These are phyloP conservation scores for Hystrix cristata DNA, from an alignment of 2,113 vertebrate genomes.

Conservation along the genomic window DNA sequence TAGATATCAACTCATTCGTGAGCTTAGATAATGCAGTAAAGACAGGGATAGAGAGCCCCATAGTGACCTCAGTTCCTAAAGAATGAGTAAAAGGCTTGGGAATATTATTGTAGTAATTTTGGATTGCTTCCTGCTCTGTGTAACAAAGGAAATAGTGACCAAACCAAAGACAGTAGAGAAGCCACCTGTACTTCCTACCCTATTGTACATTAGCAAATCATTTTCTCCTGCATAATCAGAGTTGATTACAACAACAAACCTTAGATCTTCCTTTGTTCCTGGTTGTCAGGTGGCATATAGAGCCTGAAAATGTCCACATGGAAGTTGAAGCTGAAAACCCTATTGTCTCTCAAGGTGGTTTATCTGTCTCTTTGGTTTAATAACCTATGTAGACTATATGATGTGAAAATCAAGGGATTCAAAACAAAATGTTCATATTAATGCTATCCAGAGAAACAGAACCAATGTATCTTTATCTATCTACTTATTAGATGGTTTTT, in stretches of 20 bases:
- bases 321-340: background rate
- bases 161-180: background rate
- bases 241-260: background rate
- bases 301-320: background rate
- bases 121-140: background rate
- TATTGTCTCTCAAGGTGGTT: background rate
- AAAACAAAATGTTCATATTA: background rate
- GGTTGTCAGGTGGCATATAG: background rate
- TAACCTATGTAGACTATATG: background rate
- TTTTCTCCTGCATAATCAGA: background rate
- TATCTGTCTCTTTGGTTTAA: background rate
- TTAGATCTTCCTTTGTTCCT: background rate
- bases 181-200: background rate
- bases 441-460: background rate
- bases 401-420: background rate
- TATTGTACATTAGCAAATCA: background rate
- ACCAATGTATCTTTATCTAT: background rate
- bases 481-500: background rate
- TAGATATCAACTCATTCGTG: background rate
- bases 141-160: background rate
- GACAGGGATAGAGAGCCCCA: background rate
- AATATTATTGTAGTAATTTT: background rate
- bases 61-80: background rate
- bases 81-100: background rate
- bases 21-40: background rate